Conservation (phyloP, 2,888 invertebrate genomes). For the Drosophila anomalipes region DNA sequence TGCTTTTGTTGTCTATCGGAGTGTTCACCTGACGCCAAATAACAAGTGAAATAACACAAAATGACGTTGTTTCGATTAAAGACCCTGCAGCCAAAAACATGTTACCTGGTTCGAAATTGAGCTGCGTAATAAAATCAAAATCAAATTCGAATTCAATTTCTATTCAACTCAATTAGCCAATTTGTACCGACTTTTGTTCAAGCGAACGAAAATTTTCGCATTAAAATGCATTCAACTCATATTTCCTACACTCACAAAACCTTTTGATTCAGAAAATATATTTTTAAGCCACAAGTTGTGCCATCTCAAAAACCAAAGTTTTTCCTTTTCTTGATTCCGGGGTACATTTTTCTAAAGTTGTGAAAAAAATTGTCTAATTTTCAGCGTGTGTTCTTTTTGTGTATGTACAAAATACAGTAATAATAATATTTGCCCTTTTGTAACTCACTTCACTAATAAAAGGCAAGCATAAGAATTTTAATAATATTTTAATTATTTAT, state of each 20-base stretch:
- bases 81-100: constrained; percentile 7
- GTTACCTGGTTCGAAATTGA: constrained; percentile 11
- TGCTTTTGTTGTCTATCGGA: not conserved
- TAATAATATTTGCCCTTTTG: too few relatives aligned
- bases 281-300: not conserved
- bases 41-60: constrained; percentile 18
- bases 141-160: constrained; percentile 22
- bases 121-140: constrained; percentile 29
- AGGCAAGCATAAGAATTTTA: not conserved
- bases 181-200: not conserved
- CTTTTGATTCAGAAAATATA: not conserved
- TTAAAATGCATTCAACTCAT: not conserved
- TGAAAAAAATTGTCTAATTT: too few relatives aligned
- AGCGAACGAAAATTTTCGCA: not conserved
- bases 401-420: too few relatives aligned
- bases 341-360: too few relatives aligned
- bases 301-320: not conserved
- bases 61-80: constrained; percentile 11
- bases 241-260: not conserved
- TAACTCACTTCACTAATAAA: not conserved
- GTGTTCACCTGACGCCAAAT: constrained; percentile 11
- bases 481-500: not conserved
- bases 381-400: too few relatives aligned
- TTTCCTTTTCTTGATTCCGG: too few relatives aligned
- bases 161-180: constrained; percentile 21